These are phyloP conservation scores for Suncus etruscus DNA, from an alignment of 2,113 vertebrate genomes.

Conservation along the genomic window DNA sequence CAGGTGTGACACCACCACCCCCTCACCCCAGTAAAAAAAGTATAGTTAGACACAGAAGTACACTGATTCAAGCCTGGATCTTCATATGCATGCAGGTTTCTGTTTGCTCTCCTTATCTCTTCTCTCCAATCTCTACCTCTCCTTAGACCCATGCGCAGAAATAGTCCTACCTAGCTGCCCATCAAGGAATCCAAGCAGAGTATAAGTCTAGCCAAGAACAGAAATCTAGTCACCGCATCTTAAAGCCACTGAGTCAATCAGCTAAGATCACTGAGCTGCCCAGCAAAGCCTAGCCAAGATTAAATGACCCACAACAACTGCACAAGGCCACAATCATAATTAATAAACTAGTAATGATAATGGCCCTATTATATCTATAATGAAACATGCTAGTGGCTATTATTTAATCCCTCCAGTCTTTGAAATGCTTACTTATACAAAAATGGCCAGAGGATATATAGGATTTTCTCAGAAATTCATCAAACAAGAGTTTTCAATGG, in stretches of 20 bases:
- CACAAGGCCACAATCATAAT: not conserved
- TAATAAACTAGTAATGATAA: not conserved
- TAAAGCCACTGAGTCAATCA: not conserved
- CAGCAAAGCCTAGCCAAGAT: not conserved
- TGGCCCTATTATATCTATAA: not conserved
- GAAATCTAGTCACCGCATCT: not conserved
- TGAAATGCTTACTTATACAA: not conserved
- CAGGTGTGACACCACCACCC: no score
- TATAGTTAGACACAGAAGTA: no score
- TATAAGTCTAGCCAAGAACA: not conserved
- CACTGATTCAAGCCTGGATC: not conserved
- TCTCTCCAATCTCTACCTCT: no score
- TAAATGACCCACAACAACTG: not conserved
- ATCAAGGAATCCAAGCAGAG: not conserved
- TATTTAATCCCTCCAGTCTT: not conserved
- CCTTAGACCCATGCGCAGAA: not conserved
- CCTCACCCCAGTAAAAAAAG: no score
- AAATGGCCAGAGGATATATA: not conserved
- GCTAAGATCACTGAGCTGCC: not conserved
- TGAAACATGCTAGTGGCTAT: not conserved
- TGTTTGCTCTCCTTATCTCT: not conserved
- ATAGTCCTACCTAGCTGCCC: not conserved
- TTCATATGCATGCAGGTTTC: not conserved
- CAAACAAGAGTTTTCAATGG: not conserved
- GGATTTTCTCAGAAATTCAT: constrained; percentile 33